Conservation (phyloP, 2,797 vertebrate species). For the Coregonus ussuriensis region DNA sequence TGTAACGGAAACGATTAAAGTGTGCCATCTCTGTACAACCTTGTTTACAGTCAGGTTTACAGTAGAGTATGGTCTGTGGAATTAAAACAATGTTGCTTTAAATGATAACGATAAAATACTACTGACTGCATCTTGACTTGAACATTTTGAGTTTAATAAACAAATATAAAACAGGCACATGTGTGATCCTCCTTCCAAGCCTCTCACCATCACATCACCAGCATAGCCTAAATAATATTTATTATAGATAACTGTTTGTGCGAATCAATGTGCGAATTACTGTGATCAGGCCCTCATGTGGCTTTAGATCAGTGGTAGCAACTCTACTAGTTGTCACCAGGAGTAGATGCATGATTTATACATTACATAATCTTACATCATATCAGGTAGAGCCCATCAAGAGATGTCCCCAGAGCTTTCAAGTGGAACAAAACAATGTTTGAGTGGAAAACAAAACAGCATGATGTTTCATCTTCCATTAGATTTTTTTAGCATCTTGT, state of each 20-base stretch:
- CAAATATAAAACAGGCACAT: too few species aligned
- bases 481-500: not conserved
- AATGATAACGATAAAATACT: too few species aligned
- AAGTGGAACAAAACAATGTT: not conserved
- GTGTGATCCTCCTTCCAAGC: too few species aligned
- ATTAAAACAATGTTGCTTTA: too few species aligned
- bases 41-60: slow-evolving; percentile 7
- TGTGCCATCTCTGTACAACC: not conserved
- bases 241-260: too few species aligned
- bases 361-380: slow-evolving; percentile 67
- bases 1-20: not conserved
- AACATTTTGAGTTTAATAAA: too few species aligned
- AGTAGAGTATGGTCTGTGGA: too few species aligned
- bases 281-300: not conserved
- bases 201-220: too few species aligned
- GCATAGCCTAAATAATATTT: too few species aligned
- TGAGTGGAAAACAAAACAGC: not conserved
- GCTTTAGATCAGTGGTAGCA: not conserved
- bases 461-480: not conserved
- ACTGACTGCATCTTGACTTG: too few species aligned
- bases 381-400: slow-evolving; percentile 12
- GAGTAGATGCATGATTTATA: slow-evolving; percentile 20
- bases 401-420: not conserved
- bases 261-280: not conserved
- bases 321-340: slow-evolving; percentile 12